Evolutionary conservation across 2,113 vertebrate species (phyloP), one percentile per base, ranked within the genome.

Genomic region (Xiphophorus couchianus): DNA sequence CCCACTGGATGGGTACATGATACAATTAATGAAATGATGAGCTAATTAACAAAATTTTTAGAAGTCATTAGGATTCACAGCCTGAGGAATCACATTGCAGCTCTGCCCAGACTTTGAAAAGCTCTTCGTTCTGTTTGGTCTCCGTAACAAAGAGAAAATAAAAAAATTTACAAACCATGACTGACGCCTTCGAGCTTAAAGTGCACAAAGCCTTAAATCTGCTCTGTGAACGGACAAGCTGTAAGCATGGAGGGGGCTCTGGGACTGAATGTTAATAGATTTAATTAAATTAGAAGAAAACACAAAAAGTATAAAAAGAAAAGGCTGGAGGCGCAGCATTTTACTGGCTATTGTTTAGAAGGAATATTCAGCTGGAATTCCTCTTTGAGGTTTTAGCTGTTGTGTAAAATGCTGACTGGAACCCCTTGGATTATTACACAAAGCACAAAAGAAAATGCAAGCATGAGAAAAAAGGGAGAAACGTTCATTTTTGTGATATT

Each of bases 31-130:
- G 85, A 92, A 88, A 86, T 87, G 86, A 85, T 86, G 84, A 86
- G 74, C 83, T 93, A 93, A 92, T 93, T 92, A 93, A 93, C 94
- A 94, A 93, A 94, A 94, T 94, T 94, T 94, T 93, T 92, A 85
- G 68, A 62, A 89, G 89, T 94, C 91, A 93, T 93, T 94, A 93
- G 88, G 86, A 92, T 90, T 86, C 78, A 87, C 69, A 76, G 83
- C 90, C 92, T 7, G 83, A 87, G 88, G 91, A 83, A 81, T 72
- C 73, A 51, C 86, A 88, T 88, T 80, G 86, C 84, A 79, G 88
- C 86, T 73, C 73, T 66, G 83, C 86, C 51, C 64, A 74, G 67
- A 62, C 74, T 87, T 89, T 66, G 12, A 81, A 83, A 93, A 94
- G 82, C 77, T 58, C 2, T 80, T 86, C 71, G 64, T 63, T 94